Base-by-base conservation (phyloP, 92 coral and sea anemone genomes). In the Metridium senile region DNA sequence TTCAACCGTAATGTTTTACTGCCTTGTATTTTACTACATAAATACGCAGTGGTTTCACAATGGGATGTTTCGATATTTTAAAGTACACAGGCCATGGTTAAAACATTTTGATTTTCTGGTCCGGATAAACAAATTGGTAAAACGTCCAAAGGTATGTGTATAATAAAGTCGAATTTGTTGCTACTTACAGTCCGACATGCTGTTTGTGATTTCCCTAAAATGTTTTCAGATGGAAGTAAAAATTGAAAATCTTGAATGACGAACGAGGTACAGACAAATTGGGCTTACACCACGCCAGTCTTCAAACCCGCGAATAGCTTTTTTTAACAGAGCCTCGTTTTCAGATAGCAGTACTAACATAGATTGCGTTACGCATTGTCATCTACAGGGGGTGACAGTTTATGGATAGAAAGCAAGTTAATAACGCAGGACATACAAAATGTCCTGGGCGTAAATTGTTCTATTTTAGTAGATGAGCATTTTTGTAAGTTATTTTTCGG, bases 221-320 rank as follows among this genome's bases (percentile, higher is more conserved):
- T 21, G 45, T 1, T 30, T 39, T 23, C 69, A 28, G 45, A 63
- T 63, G 43, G 28, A 28, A 9, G 4, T 22, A 59, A 22, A 54
- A 54, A 13, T 16, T 28, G 1, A 28, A 63, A 63, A 28, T 30
- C 43, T 16, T 31, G 39, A 63, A 63, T 28, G 23, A 30, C 45
- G 43, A 30, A 1, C n/a, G 20, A 63, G 43, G 33, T 18, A 73
- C 68, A 26, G 67, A 29, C 35, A 43, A 73, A 73, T 57, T 33
- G 29, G 58, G 22, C 51, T 28, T 58, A 72, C 26, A 72, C 76
- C 76, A 73, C 78, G 78, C 78, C 78, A 56, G 28, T 57, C 78
- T 58, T 26, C 68, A 32, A 32, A 58, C 18, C 78, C 2, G 21
- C 39, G 3, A 26, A 39, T 2, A 63, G 30, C 2, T 1, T 22